Base-by-base conservation (phyloP, 2,797 vertebrate genomes). In the Danio choprae region DNA sequence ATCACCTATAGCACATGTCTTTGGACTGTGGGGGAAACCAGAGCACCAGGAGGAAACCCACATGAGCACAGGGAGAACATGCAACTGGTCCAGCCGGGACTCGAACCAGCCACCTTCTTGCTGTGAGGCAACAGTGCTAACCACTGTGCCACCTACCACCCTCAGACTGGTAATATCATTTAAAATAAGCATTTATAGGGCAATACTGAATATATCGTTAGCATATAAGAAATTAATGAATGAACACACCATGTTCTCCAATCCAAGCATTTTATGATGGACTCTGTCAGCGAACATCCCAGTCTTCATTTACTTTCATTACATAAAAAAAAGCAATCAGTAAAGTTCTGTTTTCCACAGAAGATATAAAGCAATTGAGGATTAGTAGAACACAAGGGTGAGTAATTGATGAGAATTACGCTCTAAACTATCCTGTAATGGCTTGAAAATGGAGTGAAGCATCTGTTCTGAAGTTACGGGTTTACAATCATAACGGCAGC, bases 381-480 rank as follows among this genome's bases (percentile, higher is more conserved):
- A 70, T 36, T 53, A 53, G 4, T 36, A 36, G 4, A 36, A 10
- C 13, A 68, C 38, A 0, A 53, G 9, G 6, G 46, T 40, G n/a
- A 53, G 29, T 40, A n/a, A 69, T 38, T 40, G 46, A 40, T 6
- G 6, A 69, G 16, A 6, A 6, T 18, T 69, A 51, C 38, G 8
- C 29, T n/a, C 29, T 6, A 59, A 15, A 59, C 56, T 6, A 6
- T 68, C 15, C 22, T 15, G 11, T 75, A 41, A 63, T 41, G 8
- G 12, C n/a, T 41, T 15, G 38, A 53, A 63, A 41, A 40, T 20
- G 4, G 6, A 48, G 11, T 51, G 8, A 53, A 77, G 43, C 13
- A n/a, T 67, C 40, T 40, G 40, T 46, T 77, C 0, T 77, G 55
- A 59, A 73, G 44, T 36, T 58, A 44, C 6, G 56, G 9, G 51